These are phyloP conservation scores for Alloscopus bannaensis DNA, from an alignment of 2,888 invertebrate species.

Conservation along the genomic window DNA sequence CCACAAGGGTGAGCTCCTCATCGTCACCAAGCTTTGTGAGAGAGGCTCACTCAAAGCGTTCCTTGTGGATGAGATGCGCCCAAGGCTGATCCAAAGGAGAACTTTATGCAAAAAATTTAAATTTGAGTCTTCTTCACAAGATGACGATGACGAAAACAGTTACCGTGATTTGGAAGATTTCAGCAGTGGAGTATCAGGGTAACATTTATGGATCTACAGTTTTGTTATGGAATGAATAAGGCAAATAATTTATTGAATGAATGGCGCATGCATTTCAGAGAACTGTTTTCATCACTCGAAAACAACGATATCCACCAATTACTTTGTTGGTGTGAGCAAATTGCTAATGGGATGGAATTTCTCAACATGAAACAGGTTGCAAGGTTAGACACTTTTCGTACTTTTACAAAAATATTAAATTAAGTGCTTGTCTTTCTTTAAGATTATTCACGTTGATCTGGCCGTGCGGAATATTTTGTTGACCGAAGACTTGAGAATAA, in stretches of 20 bases:
- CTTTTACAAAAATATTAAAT: neutral
- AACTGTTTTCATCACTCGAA: too few relatives aligned
- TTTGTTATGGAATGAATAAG: too few relatives aligned
- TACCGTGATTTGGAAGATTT: too few relatives aligned
- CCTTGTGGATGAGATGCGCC: neutral
- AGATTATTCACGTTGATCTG: slow-evolving; percentile 31
- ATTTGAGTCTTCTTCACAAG: too few relatives aligned
- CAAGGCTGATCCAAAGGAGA: neutral
- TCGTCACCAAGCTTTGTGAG: slow-evolving; percentile 27
- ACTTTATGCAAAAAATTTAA: too few relatives aligned
- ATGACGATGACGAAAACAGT: too few relatives aligned
- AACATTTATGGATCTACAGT: too few relatives aligned
- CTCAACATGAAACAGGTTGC: neutral
- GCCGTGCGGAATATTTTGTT: slow-evolving; percentile 26
- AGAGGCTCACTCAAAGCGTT: neutral
- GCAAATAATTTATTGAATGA: too few relatives aligned
- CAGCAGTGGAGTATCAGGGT: too few relatives aligned
- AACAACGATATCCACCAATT: neutral
- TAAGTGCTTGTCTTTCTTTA: neutral
- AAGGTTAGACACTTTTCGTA: neutral
- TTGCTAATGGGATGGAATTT: slow-evolving; percentile 27
- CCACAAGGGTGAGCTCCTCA: slow-evolving; percentile 1
- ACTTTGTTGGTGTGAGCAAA: slow-evolving; percentile 13
- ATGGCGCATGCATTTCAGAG: too few relatives aligned
- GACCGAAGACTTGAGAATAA: neutral